phyloP scores from a whole-genome alignment of 2,113 vertebrate species.

The Coryphaenoides rupestris region DNA sequence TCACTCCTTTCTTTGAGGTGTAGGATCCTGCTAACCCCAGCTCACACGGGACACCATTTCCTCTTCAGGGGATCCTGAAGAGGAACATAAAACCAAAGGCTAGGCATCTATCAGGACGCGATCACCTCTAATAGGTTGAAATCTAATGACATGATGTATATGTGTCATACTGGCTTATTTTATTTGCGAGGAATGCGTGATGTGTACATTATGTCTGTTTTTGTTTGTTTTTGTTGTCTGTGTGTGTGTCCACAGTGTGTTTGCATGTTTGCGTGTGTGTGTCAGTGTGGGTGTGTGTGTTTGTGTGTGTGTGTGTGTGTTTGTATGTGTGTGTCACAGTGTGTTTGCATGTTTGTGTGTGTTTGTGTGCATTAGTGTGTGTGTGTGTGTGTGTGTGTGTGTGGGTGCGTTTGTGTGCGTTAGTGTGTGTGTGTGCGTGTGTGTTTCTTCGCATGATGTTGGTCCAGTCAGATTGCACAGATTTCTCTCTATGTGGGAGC shows the following conservation, averaged over 20 bases:
- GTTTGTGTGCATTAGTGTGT: neutral
- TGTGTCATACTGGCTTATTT: neutral
- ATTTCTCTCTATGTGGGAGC: neutral
- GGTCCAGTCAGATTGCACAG: neutral
- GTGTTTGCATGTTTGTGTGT: too few species aligned
- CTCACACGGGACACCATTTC: too few species aligned
- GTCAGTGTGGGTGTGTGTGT: too few species aligned
- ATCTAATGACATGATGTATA: neutral
- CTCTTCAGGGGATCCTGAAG: too few species aligned
- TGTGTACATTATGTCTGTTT: too few species aligned
- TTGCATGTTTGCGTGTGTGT: too few species aligned
- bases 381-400: neutral
- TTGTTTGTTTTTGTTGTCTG: neutral
- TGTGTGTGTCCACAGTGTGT: too few species aligned
- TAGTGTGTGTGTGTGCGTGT: neutral
- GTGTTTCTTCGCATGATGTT: neutral
- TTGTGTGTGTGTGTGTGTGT: constrained; percentile 2
- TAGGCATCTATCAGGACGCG: neutral
- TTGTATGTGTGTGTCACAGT: too few species aligned
- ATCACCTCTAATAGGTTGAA: neutral
- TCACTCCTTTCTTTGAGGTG: too few species aligned
- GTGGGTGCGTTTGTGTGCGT: neutral
- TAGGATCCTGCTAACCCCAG: too few species aligned
- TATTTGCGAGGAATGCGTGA: neutral
- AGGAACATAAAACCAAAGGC: too few species aligned